Conservation (phyloP, 2,888 invertebrate species). For the Stratiomys singularior region DNA sequence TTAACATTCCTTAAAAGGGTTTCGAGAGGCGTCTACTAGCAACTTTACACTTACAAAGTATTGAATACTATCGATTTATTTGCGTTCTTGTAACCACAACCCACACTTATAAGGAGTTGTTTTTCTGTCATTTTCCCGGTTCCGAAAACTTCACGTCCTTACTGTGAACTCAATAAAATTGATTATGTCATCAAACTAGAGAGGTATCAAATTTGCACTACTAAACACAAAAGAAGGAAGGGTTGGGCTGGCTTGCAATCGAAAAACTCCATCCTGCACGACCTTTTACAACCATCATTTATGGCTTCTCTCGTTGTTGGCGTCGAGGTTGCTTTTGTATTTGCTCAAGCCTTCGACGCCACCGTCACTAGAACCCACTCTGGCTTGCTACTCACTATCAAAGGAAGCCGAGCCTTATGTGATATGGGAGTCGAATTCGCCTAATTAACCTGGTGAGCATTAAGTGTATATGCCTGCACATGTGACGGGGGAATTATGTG, state of each 20-base stretch:
- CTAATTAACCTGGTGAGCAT: conserved; percentile 49
- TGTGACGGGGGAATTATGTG: conserved; percentile 26
- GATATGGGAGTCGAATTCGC: conserved; percentile 44
- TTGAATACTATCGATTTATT: too few species aligned
- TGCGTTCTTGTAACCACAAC: too few species aligned
- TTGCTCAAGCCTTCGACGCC: conserved; percentile 1
- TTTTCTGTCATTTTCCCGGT: too few species aligned
- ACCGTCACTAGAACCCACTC: not conserved
- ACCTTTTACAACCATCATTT: conserved; percentile 26
- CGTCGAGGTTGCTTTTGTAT: too few species aligned
- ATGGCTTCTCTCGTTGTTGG: conserved; percentile 26
- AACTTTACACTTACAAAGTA: too few species aligned
- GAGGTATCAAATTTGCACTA: conserved; percentile 13
- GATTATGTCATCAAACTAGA: not conserved
- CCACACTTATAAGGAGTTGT: too few species aligned
- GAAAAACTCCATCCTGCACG: conserved; percentile 20
- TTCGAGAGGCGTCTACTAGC: too few species aligned
- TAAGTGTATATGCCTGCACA: conserved; percentile 40
- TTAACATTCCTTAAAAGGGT: too few species aligned
- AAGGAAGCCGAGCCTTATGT: conserved; percentile 46
- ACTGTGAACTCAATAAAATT: not conserved
- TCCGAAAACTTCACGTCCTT: conserved; percentile 4
- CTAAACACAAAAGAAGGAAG: conserved; percentile 15
- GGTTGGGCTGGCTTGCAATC: not conserved
- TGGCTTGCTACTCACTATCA: conserved; percentile 14